Percentiles rank a stretch among this genome's conserved stretches.
phyloP scores from a whole-genome alignment of 1,140 invertebrate genomes.

The Lordiphosa collinella region DNA sequence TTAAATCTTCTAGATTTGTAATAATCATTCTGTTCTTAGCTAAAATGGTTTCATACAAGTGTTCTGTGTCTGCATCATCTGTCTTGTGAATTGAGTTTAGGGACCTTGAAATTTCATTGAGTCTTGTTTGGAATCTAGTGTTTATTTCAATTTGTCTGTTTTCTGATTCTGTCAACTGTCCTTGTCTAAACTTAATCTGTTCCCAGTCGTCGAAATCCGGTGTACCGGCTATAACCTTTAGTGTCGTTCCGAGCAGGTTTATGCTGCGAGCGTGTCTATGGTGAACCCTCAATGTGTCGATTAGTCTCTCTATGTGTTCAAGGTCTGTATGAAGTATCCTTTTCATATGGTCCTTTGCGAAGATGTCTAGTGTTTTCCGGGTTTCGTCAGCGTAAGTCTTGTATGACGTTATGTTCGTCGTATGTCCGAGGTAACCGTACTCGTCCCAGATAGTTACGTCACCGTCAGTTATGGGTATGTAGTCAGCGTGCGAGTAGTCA shows the following conservation, averaged over 20 bases:
- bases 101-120: conserved; percentile 1
- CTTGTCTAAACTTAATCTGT: conserved; percentile 14
- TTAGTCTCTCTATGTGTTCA: conserved; percentile 4
- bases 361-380: conserved; percentile 2
- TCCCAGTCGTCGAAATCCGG: conserved; percentile 17
- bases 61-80: conserved; percentile 2
- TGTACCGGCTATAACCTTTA: conserved; percentile 6
- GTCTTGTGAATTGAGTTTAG: conserved; percentile 8
- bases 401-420: conserved; percentile 13
- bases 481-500: conserved; percentile 16
- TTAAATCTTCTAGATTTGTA: conserved; percentile 11
- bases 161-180: conserved; percentile 13
- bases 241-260: conserved; percentile 12
- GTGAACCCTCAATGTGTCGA: neutral
- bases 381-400: conserved; percentile 10
- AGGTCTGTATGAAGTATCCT: neutral
- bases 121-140: conserved; percentile 9
- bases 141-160: conserved; percentile 9
- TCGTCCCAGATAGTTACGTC: no score
- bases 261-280: conserved; percentile 2
- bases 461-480: conserved; percentile 12
- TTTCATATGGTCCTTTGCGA: conserved; percentile 8
- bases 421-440: conserved; percentile 7
- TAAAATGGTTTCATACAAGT: conserved; percentile 6
- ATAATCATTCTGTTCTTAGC: no score